Evolutionary conservation across 37 sponge, comb jelly and placozoan genomes (phyloP).

Genomic region (Mnemiopsis leidyi): DNA sequence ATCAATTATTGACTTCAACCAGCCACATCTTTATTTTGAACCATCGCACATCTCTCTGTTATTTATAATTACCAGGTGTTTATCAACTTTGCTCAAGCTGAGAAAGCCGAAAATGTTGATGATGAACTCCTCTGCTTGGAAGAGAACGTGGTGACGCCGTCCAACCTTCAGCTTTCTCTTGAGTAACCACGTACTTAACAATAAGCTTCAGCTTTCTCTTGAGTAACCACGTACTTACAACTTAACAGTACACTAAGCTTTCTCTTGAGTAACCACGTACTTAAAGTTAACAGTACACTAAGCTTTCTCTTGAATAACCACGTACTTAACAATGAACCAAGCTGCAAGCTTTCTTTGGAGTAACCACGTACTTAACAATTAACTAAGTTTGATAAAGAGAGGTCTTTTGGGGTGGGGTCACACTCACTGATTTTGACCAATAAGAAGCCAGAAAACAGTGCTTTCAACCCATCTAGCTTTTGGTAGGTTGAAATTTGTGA

Average conservation of each 20-base stretch:
- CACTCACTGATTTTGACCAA: too few relatives aligned
- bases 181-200: neutral
- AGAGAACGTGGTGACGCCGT: slow-evolving; percentile 9
- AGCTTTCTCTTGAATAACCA: slow-evolving; percentile 13
- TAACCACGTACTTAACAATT: too few relatives aligned
- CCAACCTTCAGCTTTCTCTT: slow-evolving; percentile 14
- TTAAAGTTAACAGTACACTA: neutral
- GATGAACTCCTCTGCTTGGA: slow-evolving; percentile 35
- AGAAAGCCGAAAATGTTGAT: neutral
- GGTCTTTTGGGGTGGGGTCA: too few relatives aligned
- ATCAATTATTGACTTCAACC: too few relatives aligned
- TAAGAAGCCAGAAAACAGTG: too few relatives aligned
- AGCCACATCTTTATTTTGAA: too few relatives aligned
- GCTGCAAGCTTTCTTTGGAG: neutral
- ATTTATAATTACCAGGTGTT: too few relatives aligned
- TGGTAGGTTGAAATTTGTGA: too few relatives aligned
- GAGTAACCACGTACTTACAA: neutral
- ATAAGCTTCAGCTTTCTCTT: neutral
- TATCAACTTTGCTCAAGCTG: slow-evolving; percentile 46
- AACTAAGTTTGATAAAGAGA: too few relatives aligned
- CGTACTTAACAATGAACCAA: neutral
- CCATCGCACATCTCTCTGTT: too few relatives aligned
- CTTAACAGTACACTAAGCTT: neutral
- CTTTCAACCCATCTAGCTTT: too few relatives aligned
- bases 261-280: neutral